A percentile compares a stretch with the other conserved stretches of the same genome.
These are phyloP conservation scores for Parapristionchus giblindavisi DNA, from an alignment of 2,888 invertebrate species.

Conservation along the genomic window DNA sequence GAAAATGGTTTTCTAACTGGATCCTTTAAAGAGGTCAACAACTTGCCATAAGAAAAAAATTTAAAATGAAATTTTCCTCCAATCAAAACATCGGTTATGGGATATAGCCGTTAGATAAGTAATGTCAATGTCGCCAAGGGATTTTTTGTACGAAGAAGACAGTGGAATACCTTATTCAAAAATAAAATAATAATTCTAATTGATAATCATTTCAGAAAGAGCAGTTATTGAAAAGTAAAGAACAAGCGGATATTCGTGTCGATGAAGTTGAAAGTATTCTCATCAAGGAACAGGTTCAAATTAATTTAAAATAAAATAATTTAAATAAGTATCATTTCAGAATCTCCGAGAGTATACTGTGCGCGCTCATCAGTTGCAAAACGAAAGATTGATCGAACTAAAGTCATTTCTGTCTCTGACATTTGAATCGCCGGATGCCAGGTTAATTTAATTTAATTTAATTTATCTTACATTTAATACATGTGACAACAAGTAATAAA, in stretches of 20 bases:
- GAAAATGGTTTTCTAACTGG: too few relatives aligned
- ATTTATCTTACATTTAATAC: background rate
- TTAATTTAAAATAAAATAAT: background rate
- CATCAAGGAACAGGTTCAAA: conserved; percentile 24
- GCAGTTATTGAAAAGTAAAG: background rate
- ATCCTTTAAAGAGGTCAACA: too few relatives aligned
- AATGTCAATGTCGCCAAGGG: too few relatives aligned
- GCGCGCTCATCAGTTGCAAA: conserved; percentile 28
- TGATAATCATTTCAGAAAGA: conserved; percentile 16
- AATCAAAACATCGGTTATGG: too few relatives aligned
- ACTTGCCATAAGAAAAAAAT: too few relatives aligned
- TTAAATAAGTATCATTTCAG: background rate
- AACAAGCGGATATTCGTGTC: conserved; percentile 8
- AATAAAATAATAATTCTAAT: too few relatives aligned
- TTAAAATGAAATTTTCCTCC: too few relatives aligned
- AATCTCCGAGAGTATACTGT: conserved; percentile 28
- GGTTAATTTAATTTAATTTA: conserved; percentile 3
- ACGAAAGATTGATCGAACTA: conserved; percentile 27
- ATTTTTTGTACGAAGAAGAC: too few relatives aligned
- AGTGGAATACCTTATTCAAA: too few relatives aligned
- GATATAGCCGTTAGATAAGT: too few relatives aligned
- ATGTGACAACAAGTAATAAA: too few relatives aligned
- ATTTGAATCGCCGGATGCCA: conserved; percentile 7
- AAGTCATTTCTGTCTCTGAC: conserved; percentile 14
- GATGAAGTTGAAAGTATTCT: conserved; percentile 17